Base-by-base conservation (phyloP, 2,888 invertebrate genomes). In the Hypena proboscidalis region DNA sequence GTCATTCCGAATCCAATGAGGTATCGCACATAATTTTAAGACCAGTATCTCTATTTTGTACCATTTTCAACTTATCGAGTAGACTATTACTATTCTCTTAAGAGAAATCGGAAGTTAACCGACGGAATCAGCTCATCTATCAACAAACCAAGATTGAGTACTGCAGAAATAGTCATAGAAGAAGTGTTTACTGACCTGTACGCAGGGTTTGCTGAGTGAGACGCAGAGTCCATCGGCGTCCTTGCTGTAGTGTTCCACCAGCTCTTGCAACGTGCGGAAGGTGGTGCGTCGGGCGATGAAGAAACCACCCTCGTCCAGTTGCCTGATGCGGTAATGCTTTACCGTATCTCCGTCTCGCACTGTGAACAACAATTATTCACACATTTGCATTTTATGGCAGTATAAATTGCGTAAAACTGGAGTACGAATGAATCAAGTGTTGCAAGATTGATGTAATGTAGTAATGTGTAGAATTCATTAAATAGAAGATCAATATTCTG, bases 321-420 rank as follows among this genome's bases (percentile, higher is more conserved):
- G 99, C 70, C 99, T 94, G 84, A 99, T 99, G 79, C 99, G 95
- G 92, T 99, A 99, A 91, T 99, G 99, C 83, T 99, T 99, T 51
- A 99, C 99, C 33, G 99, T 98, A 87, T 99, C 99, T 57, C 98
- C 99, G 91, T 99, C 99, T 65, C 99, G 95, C 61, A 99, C 99
- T 98, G 90, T 41, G 92, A 91, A 71, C 67, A 67, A 67, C 61
- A 61, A 54, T 39, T 49, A 59, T 52, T 58, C 55, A 52, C 56
- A 44, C 20, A 61, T 64, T 67, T 63, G 37, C 57, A 64, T 56
- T 57, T 57, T 59, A 59, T 47, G 54, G 62, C 59, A 52, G 51
- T 64, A 46, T 11, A 37, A 51, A 60, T 64, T 56, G 40, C 57
- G 45, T 40, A 58, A 58, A 54, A 51, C 39, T 51, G 32, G 47